These are phyloP conservation scores for Chelon labrosus DNA, from an alignment of 2,797 vertebrate species.

Conservation along the genomic window DNA sequence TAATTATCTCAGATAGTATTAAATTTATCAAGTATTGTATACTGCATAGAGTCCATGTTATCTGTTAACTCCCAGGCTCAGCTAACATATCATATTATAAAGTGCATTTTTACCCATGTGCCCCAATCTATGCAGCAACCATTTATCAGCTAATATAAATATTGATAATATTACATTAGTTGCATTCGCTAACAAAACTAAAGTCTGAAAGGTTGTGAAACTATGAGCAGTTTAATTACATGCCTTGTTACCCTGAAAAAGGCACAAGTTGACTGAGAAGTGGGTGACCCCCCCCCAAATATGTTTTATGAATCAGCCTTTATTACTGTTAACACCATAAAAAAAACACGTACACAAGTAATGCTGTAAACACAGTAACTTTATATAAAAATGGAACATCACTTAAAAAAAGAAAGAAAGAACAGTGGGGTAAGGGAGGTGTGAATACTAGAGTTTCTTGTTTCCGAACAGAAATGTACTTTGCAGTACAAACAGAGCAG, in stretches of 20 bases:
- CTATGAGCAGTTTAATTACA: no score
- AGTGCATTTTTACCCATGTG: no score
- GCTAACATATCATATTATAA: no score
- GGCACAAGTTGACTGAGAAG: not conserved
- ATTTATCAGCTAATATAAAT: no score
- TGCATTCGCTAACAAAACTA: no score
- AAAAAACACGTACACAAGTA: not conserved
- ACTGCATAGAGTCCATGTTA: no score
- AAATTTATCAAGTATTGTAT: no score
- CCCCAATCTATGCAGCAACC: no score
- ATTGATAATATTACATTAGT: no score
- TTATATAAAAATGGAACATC: slow-evolving; percentile 29
- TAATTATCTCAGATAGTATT: no score
- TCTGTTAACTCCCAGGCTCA: no score
- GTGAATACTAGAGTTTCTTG: not conserved
- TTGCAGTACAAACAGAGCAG: not conserved
- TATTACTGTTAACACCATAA: not conserved
- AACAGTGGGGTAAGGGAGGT: not conserved
- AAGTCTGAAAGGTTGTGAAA: no score
- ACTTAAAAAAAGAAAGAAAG: slow-evolving; percentile 8
- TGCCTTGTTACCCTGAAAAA: not conserved
- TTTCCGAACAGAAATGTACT: not conserved
- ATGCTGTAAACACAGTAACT: slow-evolving; percentile 13
- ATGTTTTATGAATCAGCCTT: not conserved
- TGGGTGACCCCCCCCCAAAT: not conserved